A percentile compares a stretch with the other conserved stretches of the same genome.
Conservation (phyloP, 2,797 vertebrate species). For the Thripadectes ignobilis region DNA sequence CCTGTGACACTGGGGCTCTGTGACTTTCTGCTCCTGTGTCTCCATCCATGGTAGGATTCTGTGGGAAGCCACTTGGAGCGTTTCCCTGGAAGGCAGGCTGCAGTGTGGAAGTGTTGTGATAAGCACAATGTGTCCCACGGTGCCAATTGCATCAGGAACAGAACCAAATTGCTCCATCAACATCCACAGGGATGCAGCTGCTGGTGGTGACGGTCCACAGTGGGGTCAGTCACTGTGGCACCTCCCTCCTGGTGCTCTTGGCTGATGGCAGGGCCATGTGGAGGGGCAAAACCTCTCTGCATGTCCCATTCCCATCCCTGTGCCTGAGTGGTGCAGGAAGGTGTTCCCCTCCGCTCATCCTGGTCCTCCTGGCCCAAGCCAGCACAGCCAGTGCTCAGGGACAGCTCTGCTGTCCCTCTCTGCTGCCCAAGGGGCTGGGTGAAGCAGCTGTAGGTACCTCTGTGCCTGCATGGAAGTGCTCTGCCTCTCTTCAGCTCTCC, state of each 20-base stretch:
- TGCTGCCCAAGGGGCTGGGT: not conserved
- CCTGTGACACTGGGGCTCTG: not conserved
- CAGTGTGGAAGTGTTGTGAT: fast-evolving
- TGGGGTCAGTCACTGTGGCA: too few relatives aligned
- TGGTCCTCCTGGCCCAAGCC: not conserved
- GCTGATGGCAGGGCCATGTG: too few relatives aligned
- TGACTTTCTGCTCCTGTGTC: fast-evolving
- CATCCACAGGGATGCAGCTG: not conserved
- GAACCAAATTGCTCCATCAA: not conserved
- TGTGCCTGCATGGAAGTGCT: not conserved
- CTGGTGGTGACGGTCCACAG: not conserved
- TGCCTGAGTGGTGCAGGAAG: fast-evolving
- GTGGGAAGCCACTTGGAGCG: fast-evolving
- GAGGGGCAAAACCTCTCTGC: not conserved
- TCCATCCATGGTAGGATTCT: fast-evolving
- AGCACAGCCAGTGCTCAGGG: not conserved
- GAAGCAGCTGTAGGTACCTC: not conserved
- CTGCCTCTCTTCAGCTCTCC: not conserved
- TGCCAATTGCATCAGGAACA: not conserved
- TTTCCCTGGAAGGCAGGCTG: not conserved
- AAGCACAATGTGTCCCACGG: fast-evolving
- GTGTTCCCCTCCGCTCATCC: fast-evolving
- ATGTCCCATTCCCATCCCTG: fast-evolving
- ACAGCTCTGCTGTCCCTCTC: not conserved
- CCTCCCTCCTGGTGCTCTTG: too few relatives aligned